Percentiles rank a stretch among this genome's conserved stretches.
phyloP scores from a whole-genome alignment of 35 echinoderm and acorn worm species.

The Ptychodera flava region DNA sequence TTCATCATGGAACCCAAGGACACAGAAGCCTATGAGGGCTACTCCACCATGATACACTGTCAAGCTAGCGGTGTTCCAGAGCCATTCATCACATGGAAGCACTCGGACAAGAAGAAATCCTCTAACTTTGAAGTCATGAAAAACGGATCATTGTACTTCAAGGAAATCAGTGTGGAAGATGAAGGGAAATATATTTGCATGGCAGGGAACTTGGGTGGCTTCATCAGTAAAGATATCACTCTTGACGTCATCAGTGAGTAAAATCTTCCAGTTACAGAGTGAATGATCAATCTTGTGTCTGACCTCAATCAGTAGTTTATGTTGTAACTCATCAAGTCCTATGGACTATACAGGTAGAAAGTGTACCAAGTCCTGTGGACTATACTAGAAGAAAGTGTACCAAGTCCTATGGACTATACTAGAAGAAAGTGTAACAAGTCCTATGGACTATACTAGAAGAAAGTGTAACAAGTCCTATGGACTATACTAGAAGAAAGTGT shows the following conservation, averaged over 20 bases:
- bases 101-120: background rate
- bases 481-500: no score
- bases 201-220: slow-evolving; percentile 72
- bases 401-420: no score
- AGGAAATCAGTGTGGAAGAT: slow-evolving; percentile 39
- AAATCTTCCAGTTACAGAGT: no score
- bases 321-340: no score
- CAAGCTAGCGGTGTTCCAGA: slow-evolving; percentile 65
- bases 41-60: slow-evolving; percentile 59
- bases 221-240: slow-evolving; percentile 64
- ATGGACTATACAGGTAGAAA: no score
- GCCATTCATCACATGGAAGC: slow-evolving; percentile 68
- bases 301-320: no score
- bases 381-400: no score
- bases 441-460: no score
- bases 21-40: slow-evolving; percentile 48
- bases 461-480: no score
- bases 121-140: background rate
- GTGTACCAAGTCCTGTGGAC: no score
- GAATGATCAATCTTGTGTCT: no score
- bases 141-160: slow-evolving; percentile 60
- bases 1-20: slow-evolving; percentile 65
- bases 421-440: no score
- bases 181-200: slow-evolving; percentile 77
- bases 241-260: slow-evolving; percentile 63